Percentiles rank a stretch among this genome's conserved stretches.
Conservation (phyloP, 2,797 vertebrate species). For the Oryzias sinensis region DNA sequence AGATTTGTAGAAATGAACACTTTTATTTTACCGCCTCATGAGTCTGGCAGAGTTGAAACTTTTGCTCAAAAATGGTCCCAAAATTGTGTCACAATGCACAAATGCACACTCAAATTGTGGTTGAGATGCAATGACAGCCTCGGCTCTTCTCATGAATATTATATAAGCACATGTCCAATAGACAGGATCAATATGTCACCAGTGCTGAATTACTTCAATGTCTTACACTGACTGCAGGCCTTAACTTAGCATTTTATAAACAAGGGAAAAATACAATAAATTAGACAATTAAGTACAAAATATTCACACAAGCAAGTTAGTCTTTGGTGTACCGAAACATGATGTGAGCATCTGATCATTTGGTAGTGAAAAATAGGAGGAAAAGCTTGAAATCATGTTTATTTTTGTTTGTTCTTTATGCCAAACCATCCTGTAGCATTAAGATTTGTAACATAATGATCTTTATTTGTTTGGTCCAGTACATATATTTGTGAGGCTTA, state of each 20-base stretch:
- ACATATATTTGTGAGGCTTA: slow-evolving; percentile 14
- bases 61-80: background rate
- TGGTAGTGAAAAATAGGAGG: too few species aligned
- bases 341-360: too few species aligned
- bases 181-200: slow-evolving; percentile 47
- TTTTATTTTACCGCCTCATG: too few species aligned
- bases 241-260: slow-evolving; percentile 27
- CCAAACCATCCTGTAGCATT: too few species aligned
- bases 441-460: too few species aligned
- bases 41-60: background rate
- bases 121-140: slow-evolving; percentile 28
- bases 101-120: slow-evolving; percentile 47
- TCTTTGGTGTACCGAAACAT: too few species aligned
- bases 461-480: background rate
- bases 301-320: background rate
- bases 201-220: slow-evolving; percentile 59
- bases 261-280: slow-evolving; percentile 7
- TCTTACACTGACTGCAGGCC: slow-evolving; percentile 47
- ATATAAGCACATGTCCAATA: slow-evolving; percentile 51
- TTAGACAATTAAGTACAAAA: slow-evolving; percentile 18
- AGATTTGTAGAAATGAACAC: too few species aligned
- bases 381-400: too few species aligned
- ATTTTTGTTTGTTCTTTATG: too few species aligned
- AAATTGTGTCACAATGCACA: slow-evolving; percentile 31
- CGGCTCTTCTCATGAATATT: slow-evolving; percentile 57